These are phyloP conservation scores for Berghia stephanieae DNA, from an alignment of 1,140 invertebrate species.

Conservation along the genomic window DNA sequence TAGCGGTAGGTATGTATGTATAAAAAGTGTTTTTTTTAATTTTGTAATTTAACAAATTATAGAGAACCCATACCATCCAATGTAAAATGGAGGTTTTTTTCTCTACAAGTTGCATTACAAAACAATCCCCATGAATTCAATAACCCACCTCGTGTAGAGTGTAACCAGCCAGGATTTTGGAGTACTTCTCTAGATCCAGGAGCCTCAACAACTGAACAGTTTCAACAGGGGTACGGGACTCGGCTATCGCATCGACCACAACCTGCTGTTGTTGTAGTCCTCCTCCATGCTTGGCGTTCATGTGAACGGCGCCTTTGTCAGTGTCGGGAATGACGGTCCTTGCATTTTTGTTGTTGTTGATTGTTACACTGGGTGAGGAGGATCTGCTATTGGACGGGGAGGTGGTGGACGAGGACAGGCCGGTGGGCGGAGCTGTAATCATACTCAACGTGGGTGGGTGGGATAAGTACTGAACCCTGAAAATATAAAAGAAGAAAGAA, in stretches of 20 bases:
- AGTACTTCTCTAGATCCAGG: slow-evolving; percentile 45
- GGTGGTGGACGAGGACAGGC: slow-evolving; percentile 32
- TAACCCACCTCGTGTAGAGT: slow-evolving; percentile 42
- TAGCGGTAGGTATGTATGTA: no score
- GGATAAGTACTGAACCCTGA: background rate
- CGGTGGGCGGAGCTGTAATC: slow-evolving; percentile 24
- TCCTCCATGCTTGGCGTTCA: no score
- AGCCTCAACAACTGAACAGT: slow-evolving; percentile 35
- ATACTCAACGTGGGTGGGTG: slow-evolving; percentile 14
- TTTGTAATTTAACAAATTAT: no score
- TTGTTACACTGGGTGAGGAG: slow-evolving; percentile 34
- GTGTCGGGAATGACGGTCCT: no score
- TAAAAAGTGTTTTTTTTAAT: no score
- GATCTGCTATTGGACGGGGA: slow-evolving; percentile 38
- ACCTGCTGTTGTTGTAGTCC: no score
- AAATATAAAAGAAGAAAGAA: background rate
- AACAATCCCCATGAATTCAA: background rate
- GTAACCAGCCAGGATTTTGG: slow-evolving; percentile 37
- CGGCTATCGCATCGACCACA: no score
- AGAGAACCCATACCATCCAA: background rate
- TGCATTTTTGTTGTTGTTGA: no score
- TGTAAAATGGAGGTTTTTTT: background rate
- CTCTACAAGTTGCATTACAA: no score
- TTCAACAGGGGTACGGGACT: background rate
- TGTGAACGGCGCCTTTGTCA: no score